Evolutionary conservation across 2,888 invertebrate species (phyloP).

Genomic region (Noctua pronuba): DNA sequence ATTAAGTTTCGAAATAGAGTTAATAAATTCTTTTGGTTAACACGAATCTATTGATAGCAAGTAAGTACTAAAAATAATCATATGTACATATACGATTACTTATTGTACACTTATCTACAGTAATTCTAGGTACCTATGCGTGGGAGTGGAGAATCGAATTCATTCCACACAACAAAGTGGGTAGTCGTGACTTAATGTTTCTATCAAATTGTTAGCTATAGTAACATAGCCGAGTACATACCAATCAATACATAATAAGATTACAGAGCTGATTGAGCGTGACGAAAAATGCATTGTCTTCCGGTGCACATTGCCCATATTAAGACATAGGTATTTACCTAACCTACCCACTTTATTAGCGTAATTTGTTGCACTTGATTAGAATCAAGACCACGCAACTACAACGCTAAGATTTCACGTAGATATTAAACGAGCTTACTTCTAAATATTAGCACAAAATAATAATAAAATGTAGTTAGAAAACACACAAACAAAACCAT

Average conservation of each 20-base stretch:
- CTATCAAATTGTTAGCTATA: constrained; percentile 50
- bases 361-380: constrained; percentile 36
- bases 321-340: constrained; percentile 44
- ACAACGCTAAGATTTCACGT: not conserved
- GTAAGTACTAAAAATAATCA: constrained; percentile 8
- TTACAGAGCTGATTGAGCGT: constrained; percentile 70
- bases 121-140: constrained; percentile 28
- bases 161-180: constrained; percentile 54
- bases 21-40: too few species aligned
- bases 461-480: not conserved
- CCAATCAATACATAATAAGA: constrained; percentile 68
- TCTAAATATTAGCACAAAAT: not conserved
- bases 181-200: constrained; percentile 51
- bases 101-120: constrained; percentile 32
- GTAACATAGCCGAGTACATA: constrained; percentile 24
- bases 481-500: constrained; percentile 42
- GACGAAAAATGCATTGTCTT: constrained; percentile 66
- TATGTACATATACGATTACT: not conserved
- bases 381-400: constrained; percentile 25
- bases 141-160: constrained; percentile 59
- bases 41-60: too few species aligned
- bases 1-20: not conserved
- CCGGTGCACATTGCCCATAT: constrained; percentile 51
- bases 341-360: constrained; percentile 7
- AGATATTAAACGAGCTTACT: not conserved